Evolutionary conservation across 2,113 vertebrate genomes (phyloP), one percentile per base, ranked within the genome.

Genomic region (Python bivittatus): DNA sequence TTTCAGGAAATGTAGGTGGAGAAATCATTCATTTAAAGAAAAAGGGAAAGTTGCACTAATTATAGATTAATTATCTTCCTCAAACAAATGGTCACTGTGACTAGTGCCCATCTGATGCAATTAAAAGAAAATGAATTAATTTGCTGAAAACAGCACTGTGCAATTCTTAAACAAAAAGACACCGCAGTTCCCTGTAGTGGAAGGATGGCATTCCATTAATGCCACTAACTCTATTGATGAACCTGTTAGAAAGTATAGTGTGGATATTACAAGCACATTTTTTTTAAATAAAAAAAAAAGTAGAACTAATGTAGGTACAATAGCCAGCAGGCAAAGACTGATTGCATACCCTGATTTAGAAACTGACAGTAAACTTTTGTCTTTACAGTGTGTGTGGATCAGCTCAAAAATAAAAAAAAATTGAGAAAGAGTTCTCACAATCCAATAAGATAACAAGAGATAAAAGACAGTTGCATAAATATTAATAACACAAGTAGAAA

Each of bases 31-130:
- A 89, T 85, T 89, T 85, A 54, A 64, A 1, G 1, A 44, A 17
- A 15, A 58, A 90, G 23, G 91, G 20, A 20, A 95, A 68, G 0
- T 25, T 1, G 9, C 33, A 3, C 91, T 44, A 95, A 94, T 54
- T 88, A 0, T 72, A 90, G 84, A 89, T 83, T 38, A 93, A 90
- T 52, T 54, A 95, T 92, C 54, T 8, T 64, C 86, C 58, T 88
- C 79, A 68, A 91, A 93, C 86, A 94, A 94, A 44, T 56, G 11
- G 72, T 88, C n/a, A 48, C 57, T 42, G 90, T 64, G 94, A 57
- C 85, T 90, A 2, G 11, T 89, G 64, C 8, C 12, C 84, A 58
- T 89, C 13, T 20, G 93, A 11, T 92, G 38, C 27, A 92, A 38
- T 83, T 10, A 54, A 2, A 33, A 0, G 0, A 64, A 91, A 92